phyloP scores from a whole-genome alignment of 2,888 invertebrate genomes.

The Chloroclystis v-ata region DNA sequence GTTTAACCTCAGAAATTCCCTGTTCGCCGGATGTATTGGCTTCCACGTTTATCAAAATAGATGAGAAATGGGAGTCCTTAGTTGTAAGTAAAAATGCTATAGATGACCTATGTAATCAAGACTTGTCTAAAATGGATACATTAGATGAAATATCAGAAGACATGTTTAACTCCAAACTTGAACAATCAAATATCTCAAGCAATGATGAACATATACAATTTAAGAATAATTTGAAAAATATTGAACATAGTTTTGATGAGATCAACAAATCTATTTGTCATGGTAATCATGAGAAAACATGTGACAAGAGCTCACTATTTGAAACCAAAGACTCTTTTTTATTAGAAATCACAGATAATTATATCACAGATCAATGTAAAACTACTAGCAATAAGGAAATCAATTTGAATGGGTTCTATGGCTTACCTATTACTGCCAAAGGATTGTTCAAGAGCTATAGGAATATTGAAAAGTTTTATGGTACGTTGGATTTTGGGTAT shows the following conservation, averaged over 20 bases:
- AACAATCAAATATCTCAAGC: slow-evolving; percentile 37
- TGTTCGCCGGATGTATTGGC: slow-evolving; percentile 49
- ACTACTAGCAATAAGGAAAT: slow-evolving; percentile 10
- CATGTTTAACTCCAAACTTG: slow-evolving; percentile 55
- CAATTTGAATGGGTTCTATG: slow-evolving; percentile 80
- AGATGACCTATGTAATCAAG: slow-evolving; percentile 23
- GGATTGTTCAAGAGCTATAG: slow-evolving; percentile 84
- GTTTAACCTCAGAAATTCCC: slow-evolving; percentile 43
- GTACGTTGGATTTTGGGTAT: slow-evolving; percentile 62
- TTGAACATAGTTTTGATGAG: slow-evolving; percentile 68
- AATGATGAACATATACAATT: slow-evolving; percentile 26
- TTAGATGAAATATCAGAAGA: slow-evolving; percentile 53
- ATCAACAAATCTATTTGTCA: slow-evolving; percentile 74
- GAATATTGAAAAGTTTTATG: slow-evolving; percentile 89
- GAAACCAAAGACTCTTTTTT: slow-evolving; percentile 68
- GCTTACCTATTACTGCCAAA: slow-evolving; percentile 84
- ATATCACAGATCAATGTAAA: slow-evolving; percentile 33
- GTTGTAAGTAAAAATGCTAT: slow-evolving; percentile 36
- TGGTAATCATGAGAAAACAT: slow-evolving; percentile 37
- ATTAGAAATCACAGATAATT: slow-evolving; percentile 57
- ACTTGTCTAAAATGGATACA: slow-evolving; percentile 19
- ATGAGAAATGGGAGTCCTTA: slow-evolving; percentile 49
- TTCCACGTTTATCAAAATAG: slow-evolving; percentile 34
- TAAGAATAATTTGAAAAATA: slow-evolving; percentile 32
- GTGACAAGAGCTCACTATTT: slow-evolving; percentile 44